Evolutionary conservation across 2,797 vertebrate species (phyloP).

Genomic region (Syngnathus acus): DNA sequence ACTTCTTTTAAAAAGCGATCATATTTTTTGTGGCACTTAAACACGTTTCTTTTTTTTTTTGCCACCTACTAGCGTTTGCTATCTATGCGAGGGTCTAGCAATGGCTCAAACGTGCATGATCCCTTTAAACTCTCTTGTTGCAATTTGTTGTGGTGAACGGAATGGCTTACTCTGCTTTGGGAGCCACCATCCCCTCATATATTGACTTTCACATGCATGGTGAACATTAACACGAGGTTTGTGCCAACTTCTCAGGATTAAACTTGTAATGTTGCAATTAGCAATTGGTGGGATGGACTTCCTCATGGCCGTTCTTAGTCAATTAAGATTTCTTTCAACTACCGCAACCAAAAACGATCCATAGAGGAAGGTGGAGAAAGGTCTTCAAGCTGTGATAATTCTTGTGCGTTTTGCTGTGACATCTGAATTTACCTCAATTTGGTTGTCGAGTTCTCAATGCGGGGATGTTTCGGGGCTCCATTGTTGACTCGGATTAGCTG

Average conservation of each 20-base stretch:
- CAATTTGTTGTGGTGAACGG: constrained; percentile 25
- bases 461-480: constrained; percentile 18
- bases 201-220: constrained; percentile 16
- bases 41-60: neutral
- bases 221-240: constrained; percentile 27
- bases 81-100: constrained; percentile 3
- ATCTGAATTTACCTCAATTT: constrained; percentile 45
- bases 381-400: constrained; percentile 41
- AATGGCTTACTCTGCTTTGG: constrained; percentile 34
- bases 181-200: constrained; percentile 14
- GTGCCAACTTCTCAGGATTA: constrained; percentile 48
- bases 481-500: constrained; percentile 28
- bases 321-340: constrained; percentile 17
- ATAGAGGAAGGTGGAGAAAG: constrained; percentile 12
- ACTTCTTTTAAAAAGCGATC: constrained; percentile 26
- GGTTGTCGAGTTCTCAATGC: constrained; percentile 26
- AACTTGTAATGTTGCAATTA: constrained; percentile 16
- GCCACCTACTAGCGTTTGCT: constrained; percentile 31
- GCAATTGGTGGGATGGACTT: constrained; percentile 13
- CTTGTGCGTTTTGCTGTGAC: constrained; percentile 30
- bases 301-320: constrained; percentile 3
- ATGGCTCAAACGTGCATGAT: constrained; percentile 38
- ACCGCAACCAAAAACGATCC: constrained; percentile 41
- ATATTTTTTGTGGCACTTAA: constrained; percentile 14
- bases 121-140: constrained; percentile 27